Conservation (phyloP, 2,888 invertebrate species). For the Ferdinandea cuprea region DNA sequence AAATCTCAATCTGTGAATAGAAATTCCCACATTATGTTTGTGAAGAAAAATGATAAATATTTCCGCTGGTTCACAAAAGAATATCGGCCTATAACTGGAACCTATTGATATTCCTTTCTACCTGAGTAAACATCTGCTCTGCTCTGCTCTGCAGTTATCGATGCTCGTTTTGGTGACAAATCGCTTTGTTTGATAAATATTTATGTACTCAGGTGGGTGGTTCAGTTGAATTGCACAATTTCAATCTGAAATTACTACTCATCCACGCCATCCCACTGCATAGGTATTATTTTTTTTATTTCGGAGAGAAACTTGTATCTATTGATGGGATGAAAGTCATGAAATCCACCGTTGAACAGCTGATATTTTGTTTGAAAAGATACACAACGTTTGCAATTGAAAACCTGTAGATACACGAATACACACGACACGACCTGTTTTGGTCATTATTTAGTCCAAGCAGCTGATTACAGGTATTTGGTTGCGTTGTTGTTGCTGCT, state of each 20-base stretch:
- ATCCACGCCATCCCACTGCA: too few relatives aligned
- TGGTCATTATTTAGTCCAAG: constrained; percentile 69
- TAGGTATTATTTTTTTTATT: background rate
- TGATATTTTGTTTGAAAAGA: constrained; percentile 48
- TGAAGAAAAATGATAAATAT: constrained; percentile 25
- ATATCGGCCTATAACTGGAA: constrained; percentile 32
- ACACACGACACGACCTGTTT: constrained; percentile 58
- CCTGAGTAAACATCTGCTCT: constrained; percentile 51
- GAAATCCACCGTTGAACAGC: constrained; percentile 55
- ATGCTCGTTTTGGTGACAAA: constrained; percentile 37
- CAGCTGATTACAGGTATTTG: constrained; percentile 74
- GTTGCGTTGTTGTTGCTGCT: constrained; percentile 27
- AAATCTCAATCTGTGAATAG: constrained; percentile 19
- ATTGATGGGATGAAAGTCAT: constrained; percentile 10
- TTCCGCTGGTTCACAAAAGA: constrained; percentile 55
- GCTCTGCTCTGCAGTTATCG: constrained; percentile 6
- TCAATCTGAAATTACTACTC: constrained; percentile 28
- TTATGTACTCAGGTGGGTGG: constrained; percentile 59
- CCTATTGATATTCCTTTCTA: constrained; percentile 34
- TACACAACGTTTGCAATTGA: constrained; percentile 7
- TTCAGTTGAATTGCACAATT: constrained; percentile 7
- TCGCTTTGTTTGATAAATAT: constrained; percentile 19
- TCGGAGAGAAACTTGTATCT: background rate
- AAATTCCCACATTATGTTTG: constrained; percentile 59
- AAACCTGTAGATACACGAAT: constrained; percentile 54